These are phyloP conservation scores for Macroteleia sp. DNA, from an alignment of 2,888 invertebrate genomes.

Conservation along the genomic window DNA sequence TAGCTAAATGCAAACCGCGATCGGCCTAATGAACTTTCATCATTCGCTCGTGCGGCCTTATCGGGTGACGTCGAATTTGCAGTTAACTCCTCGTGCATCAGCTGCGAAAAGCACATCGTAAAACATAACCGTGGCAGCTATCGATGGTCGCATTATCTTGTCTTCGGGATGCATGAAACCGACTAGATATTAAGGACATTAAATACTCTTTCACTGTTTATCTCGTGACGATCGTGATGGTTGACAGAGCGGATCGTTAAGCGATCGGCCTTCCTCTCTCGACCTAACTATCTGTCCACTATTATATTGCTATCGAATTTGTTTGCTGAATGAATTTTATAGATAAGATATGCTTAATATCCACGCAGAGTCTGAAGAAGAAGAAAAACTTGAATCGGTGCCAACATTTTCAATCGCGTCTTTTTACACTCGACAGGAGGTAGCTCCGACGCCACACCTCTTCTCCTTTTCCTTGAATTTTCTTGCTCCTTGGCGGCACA, in stretches of 20 bases:
- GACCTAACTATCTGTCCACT: slow-evolving; percentile 57
- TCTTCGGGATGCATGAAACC: slow-evolving; percentile 35
- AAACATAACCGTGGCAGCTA: slow-evolving; percentile 23
- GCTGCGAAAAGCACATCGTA: slow-evolving; percentile 21
- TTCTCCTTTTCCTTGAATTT: too few relatives aligned
- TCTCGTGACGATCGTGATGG: slow-evolving; percentile 52
- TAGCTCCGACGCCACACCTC: too few relatives aligned
- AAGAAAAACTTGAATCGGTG: slow-evolving; percentile 75
- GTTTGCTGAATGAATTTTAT: slow-evolving; percentile 70
- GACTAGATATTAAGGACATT: slow-evolving; percentile 39
- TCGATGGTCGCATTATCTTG: slow-evolving; percentile 43
- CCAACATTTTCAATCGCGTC: slow-evolving; percentile 77
- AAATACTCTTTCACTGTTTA: slow-evolving; percentile 33
- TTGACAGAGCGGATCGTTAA: slow-evolving; percentile 44
- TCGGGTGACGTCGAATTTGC: slow-evolving; percentile 48
- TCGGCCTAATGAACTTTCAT: slow-evolving; percentile 32
- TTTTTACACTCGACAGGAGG: neutral
- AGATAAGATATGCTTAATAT: slow-evolving; percentile 71
- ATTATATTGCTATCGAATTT: slow-evolving; percentile 68
- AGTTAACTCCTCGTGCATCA: slow-evolving; percentile 35
- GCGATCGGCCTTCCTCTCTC: slow-evolving; percentile 12
- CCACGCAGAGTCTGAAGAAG: slow-evolving; percentile 75
- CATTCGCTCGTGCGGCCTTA: slow-evolving; percentile 22
- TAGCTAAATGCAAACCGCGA: slow-evolving; percentile 27
- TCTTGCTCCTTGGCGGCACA: too few relatives aligned